Evolutionary conservation across 2,113 vertebrate genomes (phyloP), one percentile per base, ranked within the genome.

Genomic region (Calypte anna): DNA sequence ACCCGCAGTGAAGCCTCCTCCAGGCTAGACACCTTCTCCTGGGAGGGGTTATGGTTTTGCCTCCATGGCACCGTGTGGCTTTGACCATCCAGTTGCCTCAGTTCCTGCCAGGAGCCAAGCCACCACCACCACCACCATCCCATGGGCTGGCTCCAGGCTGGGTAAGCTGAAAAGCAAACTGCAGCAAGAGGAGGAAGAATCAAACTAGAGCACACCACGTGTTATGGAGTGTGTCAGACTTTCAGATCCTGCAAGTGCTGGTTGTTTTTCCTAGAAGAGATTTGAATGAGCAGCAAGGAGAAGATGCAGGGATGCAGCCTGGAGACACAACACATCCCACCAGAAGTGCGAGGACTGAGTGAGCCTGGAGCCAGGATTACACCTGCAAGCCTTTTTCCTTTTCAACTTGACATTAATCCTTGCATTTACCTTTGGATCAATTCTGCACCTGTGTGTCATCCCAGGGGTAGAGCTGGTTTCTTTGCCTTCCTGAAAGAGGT

Each of bases 301-400:
- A 57, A 72, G 76, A 66, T 10, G 94, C 64, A 66, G 63, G 3
- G 38, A n/a, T 58, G 82, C 53, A 46, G 73, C 43, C 59, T 54
- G n/a, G 75, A 75, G 72, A 55, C 24, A 55, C 46, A 38, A 28
- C n/a, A 28, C 0, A 1, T 66, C 72, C 76, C 1, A 0, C 0
- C 0, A 86, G 72, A 70, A 59, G 68, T 1, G 0, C 40, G 57
- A 68, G 79, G 74, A 33, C 69, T 40, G 51, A 55, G 27, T 0
- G 1, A 54, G 15, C 48, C 46, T 48, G 76, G 72, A 92, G 78
- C 50, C 86, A 30, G 82, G 62, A 48, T 66, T 63, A 13, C 61
- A 50, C 21, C 22, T 6, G 69, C 74, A 83, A 66, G 57, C 4
- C 2, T 62, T 93, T 95, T 88, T 78, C 36, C 73, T 84, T 90